Evolutionary conservation across 2,797 vertebrate species (phyloP).

Genomic region (Micromesistius poutassou): DNA sequence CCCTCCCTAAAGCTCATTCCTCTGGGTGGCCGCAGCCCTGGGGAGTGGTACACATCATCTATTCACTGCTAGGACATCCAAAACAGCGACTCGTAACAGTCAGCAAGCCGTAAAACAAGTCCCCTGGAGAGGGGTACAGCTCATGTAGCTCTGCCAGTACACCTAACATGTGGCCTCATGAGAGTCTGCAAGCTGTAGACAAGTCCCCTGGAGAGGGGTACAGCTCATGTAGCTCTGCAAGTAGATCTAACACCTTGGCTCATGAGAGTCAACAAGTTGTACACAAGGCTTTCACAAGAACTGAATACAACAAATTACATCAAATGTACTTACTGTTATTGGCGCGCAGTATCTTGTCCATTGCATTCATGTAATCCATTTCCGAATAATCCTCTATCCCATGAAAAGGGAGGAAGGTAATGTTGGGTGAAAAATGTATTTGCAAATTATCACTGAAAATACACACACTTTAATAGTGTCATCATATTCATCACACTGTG

Average conservation of each 20-base stretch:
- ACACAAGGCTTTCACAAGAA: neutral
- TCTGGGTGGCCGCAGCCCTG: constrained; percentile 51
- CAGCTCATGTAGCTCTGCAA: too few relatives aligned
- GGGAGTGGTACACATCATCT: neutral
- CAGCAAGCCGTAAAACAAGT: too few relatives aligned
- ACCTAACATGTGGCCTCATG: too few relatives aligned
- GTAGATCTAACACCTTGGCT: too few relatives aligned
- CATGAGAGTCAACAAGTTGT: too few relatives aligned
- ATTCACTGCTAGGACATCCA: neutral
- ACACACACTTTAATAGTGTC: neutral
- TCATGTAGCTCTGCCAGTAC: too few relatives aligned
- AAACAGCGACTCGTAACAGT: neutral
- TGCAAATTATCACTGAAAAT: neutral
- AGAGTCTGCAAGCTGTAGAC: too few relatives aligned
- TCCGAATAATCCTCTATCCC: constrained; percentile 57
- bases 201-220: too few relatives aligned
- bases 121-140: too few relatives aligned
- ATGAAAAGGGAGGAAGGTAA: constrained; percentile 27
- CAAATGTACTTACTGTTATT: constrained; percentile 62
- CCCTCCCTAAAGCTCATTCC: constrained; percentile 72
- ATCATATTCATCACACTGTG: neutral
- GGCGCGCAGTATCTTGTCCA: constrained; percentile 74
- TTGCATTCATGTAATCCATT: constrained; percentile 54
- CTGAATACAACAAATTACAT: neutral
- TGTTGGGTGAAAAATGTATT: neutral